Percentiles rank a stretch among this genome's conserved stretches.
Conservation (phyloP, 1,140 invertebrate species). For the Drosophila leontia region DNA sequence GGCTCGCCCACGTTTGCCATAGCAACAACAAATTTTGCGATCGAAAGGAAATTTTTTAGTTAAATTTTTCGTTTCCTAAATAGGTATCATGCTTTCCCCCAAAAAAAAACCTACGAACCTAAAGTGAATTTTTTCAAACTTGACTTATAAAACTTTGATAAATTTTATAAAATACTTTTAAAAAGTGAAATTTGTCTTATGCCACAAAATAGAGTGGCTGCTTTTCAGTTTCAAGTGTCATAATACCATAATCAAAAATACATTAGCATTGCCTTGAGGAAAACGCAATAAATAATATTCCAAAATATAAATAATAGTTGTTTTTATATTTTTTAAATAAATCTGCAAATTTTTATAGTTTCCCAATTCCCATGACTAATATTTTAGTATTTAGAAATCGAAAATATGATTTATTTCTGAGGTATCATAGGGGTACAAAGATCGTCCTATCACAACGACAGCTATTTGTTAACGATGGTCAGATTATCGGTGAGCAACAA, state of each 20-base stretch:
- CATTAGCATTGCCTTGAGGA: too few species aligned
- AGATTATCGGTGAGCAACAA: constrained; percentile 15
- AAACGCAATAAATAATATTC: too few species aligned
- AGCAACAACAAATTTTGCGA: constrained; percentile 4
- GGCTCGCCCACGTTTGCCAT: background rate
- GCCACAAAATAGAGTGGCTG: background rate
- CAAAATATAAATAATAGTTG: too few species aligned
- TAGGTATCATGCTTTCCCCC: background rate
- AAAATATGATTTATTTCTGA: background rate
- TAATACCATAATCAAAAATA: too few species aligned
- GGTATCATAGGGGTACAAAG: background rate
- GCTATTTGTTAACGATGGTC: constrained; percentile 20
- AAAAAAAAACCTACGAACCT: background rate
- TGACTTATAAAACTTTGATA: background rate
- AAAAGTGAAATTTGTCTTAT: background rate
- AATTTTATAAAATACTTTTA: too few species aligned
- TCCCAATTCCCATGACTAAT: background rate
- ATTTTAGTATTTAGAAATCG: background rate
- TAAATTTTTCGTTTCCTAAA: background rate
- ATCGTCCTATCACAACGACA: constrained; percentile 3
- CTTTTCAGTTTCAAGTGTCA: background rate
- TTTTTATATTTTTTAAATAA: background rate
- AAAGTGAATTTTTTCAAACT: background rate
- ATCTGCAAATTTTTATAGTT: background rate
- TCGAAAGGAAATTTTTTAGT: background rate